These are phyloP conservation scores for Diloba caeruleocephala DNA, from an alignment of 2,888 invertebrate genomes.

Conservation along the genomic window DNA sequence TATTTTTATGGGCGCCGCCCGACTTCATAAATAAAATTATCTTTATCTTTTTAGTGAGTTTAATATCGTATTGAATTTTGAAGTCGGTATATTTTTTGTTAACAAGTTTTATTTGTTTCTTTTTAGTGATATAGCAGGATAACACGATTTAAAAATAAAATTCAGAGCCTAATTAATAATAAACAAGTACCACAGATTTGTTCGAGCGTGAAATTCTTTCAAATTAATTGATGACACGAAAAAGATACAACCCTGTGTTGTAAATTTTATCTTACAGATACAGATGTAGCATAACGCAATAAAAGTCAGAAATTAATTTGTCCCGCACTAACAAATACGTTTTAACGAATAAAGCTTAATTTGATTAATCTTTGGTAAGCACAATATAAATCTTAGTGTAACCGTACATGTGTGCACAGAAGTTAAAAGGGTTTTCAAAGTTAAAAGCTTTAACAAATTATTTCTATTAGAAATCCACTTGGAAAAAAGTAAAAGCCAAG, in stretches of 20 bases:
- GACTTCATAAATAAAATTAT: no score
- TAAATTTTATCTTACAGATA: constrained; percentile 37
- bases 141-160: background rate
- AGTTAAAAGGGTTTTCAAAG: constrained; percentile 18
- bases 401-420: constrained; percentile 35
- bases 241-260: constrained; percentile 21
- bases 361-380: constrained; percentile 66
- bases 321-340: constrained; percentile 66
- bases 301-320: constrained; percentile 64
- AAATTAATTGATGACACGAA: constrained; percentile 29
- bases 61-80: no score
- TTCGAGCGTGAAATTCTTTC: constrained; percentile 6
- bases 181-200: constrained; percentile 9
- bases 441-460: background rate
- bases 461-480: background rate
- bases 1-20: no score
- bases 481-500: no score
- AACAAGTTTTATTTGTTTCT: no score
- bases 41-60: no score
- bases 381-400: constrained; percentile 57
- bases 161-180: background rate
- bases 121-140: no score
- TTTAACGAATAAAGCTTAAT: constrained; percentile 61
- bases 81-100: no score
- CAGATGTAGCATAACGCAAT: constrained; percentile 34